Base-by-base conservation (phyloP, 1,140 invertebrate genomes). In the Cecropterus lyciades region DNA sequence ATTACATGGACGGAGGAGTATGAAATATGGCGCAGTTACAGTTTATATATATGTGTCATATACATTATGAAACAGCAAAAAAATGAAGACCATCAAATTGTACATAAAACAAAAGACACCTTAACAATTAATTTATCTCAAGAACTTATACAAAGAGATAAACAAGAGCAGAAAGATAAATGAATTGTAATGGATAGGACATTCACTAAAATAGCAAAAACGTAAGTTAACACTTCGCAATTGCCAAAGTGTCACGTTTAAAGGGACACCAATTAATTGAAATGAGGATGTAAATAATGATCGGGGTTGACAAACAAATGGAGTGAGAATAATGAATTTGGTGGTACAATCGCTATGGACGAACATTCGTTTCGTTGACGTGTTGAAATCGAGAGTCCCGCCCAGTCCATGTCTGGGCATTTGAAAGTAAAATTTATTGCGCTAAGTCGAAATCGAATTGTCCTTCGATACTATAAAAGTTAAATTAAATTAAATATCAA, bases 271-370 rank as follows among this genome's bases (percentile, higher is more conserved):
- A 56, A 43, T 56, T 56, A 56, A 56, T 43, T 56, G 53, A 40
- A 56, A 20, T 20, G 37, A 42, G 40, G 17, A 43, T 24, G 53
- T 56, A 56, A 56, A 56, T 56, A 56, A 56, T 56, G 17, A 43
- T 43, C 14, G 55, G 42, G 9, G 20, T 8, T n/a, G 17, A 57
- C 55, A 14, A 57, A 52, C 53, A 45, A 57, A 57, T 57, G 42
- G 20, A 43, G 37, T 14, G 55, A 57, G 55, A 45, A 45, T 57
- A 57, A 45, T 37, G 13, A 52, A 52, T 43, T 62, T 17, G 48
- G 33, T 63, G 46, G 49, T 51, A 30, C 55, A 13, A 63, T 40
- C 46, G 33, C 33, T 20, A 63, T 42, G n/a, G 59, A 51, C 55
- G 15, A n/a, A 20, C 59, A 63, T 63, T 51, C 16, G 49, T 63